phyloP scores from a whole-genome alignment of 2,113 vertebrate species.

The Eupsittula cactorum region DNA sequence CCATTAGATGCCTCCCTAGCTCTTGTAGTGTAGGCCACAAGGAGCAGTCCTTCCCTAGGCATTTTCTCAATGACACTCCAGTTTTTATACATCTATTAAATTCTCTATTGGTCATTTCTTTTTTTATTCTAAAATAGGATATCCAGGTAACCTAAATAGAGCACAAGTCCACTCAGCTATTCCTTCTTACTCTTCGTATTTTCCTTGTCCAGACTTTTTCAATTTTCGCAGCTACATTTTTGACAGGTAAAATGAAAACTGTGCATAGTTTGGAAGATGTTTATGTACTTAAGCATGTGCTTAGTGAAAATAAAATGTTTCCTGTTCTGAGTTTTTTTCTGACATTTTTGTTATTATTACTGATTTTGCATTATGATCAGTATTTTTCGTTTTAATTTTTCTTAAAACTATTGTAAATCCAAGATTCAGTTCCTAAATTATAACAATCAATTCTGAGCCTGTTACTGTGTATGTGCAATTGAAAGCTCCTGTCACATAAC shows the following conservation, averaged over 20 bases:
- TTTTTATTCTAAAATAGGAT: background rate
- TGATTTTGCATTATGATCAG: background rate
- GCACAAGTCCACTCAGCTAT: background rate
- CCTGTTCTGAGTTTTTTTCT: accelerated
- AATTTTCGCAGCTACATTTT: background rate
- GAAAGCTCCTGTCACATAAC: background rate
- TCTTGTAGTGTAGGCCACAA: background rate
- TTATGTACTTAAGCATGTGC: background rate
- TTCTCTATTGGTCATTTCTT: background rate
- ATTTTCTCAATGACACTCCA: background rate
- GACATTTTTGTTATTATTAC: background rate
- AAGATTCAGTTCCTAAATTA: background rate
- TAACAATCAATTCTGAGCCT: background rate
- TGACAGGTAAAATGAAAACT: background rate
- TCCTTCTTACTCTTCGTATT: background rate
- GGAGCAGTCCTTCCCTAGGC: background rate
- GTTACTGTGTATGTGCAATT: background rate
- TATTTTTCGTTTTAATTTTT: background rate
- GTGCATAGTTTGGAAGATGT: background rate
- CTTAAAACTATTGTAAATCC: background rate
- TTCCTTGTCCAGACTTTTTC: background rate
- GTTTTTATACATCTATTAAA: background rate
- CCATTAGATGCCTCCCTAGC: background rate
- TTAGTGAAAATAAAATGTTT: background rate
- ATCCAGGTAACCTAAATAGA: background rate